These are phyloP conservation scores for Cryptocephalus primarius DNA, from an alignment of 2,888 invertebrate genomes.

Conservation along the genomic window DNA sequence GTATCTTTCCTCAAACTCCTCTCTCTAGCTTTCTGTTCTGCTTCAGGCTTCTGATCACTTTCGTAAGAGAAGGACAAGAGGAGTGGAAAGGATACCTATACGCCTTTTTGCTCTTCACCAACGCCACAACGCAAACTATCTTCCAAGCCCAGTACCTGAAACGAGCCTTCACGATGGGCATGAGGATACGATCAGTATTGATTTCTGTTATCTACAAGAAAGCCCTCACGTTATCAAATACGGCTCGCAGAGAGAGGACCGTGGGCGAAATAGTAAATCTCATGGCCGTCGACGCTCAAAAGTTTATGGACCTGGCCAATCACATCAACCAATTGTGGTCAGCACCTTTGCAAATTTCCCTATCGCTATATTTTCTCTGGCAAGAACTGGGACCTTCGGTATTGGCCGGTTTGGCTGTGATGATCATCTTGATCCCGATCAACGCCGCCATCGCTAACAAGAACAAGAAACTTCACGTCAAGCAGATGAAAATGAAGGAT, in stretches of 20 bases:
- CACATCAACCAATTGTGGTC: conserved; percentile 41
- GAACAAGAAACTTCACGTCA: conserved; percentile 37
- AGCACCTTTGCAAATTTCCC: conserved; percentile 42
- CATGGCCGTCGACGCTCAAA: conserved; percentile 39
- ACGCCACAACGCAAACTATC: conserved; percentile 41
- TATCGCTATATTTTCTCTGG: conserved; percentile 43
- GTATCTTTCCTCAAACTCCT: too few relatives aligned
- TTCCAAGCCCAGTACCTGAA: conserved; percentile 46
- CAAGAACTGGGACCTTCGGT: conserved; percentile 44
- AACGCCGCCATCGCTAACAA: conserved; percentile 36
- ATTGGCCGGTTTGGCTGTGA: conserved; percentile 44
- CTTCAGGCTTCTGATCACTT: conserved; percentile 27
- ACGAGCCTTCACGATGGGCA: conserved; percentile 42
- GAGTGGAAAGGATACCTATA: conserved; percentile 48
- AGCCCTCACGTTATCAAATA: conserved; percentile 33
- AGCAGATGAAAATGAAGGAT: conserved; percentile 46
- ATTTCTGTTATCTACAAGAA: conserved; percentile 46
- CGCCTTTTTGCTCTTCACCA: conserved; percentile 41
- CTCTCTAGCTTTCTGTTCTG: neutral
- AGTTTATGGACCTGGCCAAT: conserved; percentile 36
- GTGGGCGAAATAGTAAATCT: conserved; percentile 42
- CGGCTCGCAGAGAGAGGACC: conserved; percentile 34
- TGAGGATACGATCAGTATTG: conserved; percentile 43
- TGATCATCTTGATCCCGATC: conserved; percentile 44
- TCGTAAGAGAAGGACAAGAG: conserved; percentile 27